phyloP scores from a whole-genome alignment of 2,888 invertebrate species.

The Apodemia hepburni region DNA sequence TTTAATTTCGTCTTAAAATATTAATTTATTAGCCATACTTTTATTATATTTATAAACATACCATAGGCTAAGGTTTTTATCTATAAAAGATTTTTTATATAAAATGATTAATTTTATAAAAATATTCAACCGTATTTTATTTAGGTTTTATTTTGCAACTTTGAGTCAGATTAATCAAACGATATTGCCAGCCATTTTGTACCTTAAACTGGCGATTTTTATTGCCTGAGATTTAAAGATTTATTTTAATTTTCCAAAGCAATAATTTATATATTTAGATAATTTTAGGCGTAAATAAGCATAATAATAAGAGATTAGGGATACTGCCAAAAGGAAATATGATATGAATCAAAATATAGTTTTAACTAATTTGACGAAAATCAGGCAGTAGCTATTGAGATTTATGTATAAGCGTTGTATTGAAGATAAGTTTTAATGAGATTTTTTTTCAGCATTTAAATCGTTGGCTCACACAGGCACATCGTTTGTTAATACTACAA shows the following conservation, averaged over 20 bases:
- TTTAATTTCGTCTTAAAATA: slow-evolving; percentile 59
- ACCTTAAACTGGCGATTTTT: slow-evolving; percentile 54
- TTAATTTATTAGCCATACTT: slow-evolving; percentile 75
- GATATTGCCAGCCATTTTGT: slow-evolving; percentile 62
- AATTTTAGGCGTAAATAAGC: slow-evolving; percentile 57
- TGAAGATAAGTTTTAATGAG: slow-evolving; percentile 39
- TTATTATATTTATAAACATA: slow-evolving; percentile 75
- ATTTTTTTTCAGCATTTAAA: slow-evolving; percentile 68
- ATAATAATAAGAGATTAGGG: slow-evolving; percentile 59
- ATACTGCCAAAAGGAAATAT: slow-evolving; percentile 61
- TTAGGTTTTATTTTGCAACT: slow-evolving; percentile 34
- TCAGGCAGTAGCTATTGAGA: slow-evolving; percentile 57
- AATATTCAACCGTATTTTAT: slow-evolving; percentile 10
- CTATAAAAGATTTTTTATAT: slow-evolving; percentile 75
- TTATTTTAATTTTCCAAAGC: slow-evolving; percentile 75
- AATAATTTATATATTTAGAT: slow-evolving; percentile 55
- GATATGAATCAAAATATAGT: slow-evolving; percentile 41
- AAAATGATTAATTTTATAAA: slow-evolving; percentile 12
- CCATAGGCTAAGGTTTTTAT: slow-evolving; percentile 74
- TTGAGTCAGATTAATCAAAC: slow-evolving; percentile 56
- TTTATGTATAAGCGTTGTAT: slow-evolving; percentile 22
- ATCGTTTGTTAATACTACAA: too few species aligned
- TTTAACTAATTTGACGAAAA: slow-evolving; percentile 31
- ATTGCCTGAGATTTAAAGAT: slow-evolving; percentile 47
- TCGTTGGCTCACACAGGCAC: slow-evolving; percentile 33